Evolutionary conservation across 2,797 vertebrate species (phyloP), one percentile per base, ranked within the genome.

Genomic region (Diplodus sargus): DNA sequence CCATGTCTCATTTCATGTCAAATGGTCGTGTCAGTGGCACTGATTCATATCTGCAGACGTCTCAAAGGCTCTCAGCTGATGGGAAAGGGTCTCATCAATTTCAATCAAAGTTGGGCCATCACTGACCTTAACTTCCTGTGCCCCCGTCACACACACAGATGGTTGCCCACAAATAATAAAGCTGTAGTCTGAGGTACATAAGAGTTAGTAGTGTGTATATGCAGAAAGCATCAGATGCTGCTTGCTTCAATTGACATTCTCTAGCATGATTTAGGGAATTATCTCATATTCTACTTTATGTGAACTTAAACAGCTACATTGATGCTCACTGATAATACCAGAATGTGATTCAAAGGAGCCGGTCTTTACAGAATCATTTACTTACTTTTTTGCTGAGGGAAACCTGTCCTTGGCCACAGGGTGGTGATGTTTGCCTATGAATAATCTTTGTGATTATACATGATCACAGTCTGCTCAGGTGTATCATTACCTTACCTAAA

Each of bases 341-440:
- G 8, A 9, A 22, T 56, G 5, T 5, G 4, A 16, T 28, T 5
- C 17, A 30, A 7, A 2, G 57, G 14, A 52, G 14, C 4, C 17
- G 1, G 1, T 56, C 1, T 54, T 4, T 52, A 20, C 22, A 47
- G 51, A 53, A 45, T 78, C 3, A 64, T 30, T 18, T 18, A 20
- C 11, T 18, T 65, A 6, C 15, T 15, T 64, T 56, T 60, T 5
- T 39, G 0, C 13, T 62, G 8, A 83, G 51, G 52, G 45, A 75
- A 70, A 58, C 28, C n/a, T 79, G 70, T 65, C 60, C 60, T 52
- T 48, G 66, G 59, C 91, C 93, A 92, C 93, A 88, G 81, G 93
- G 89, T 88, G 93, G 92, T 61, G 90, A 92, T 94, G 81, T 94
- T 90, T 82, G 71, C 74, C 83, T 81, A 56, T 81, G 71, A 85